Evolutionary conservation across 2,888 invertebrate species (phyloP).

Genomic region (Tachina lurida): DNA sequence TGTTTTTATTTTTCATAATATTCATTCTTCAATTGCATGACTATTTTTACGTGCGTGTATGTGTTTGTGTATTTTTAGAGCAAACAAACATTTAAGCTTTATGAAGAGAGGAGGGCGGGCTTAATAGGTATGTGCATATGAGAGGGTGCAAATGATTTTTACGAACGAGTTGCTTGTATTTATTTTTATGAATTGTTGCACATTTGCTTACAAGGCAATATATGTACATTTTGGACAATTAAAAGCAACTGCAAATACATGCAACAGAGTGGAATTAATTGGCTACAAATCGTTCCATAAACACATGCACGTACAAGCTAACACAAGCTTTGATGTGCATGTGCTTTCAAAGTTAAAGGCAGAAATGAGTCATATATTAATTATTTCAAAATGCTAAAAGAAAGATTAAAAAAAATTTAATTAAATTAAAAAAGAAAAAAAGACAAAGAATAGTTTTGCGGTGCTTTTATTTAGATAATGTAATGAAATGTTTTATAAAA

Average conservation of each 20-base stretch:
- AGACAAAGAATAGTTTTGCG: background rate
- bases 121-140: background rate
- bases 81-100: background rate
- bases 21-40: slow-evolving; percentile 58
- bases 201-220: slow-evolving; percentile 71
- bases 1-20: slow-evolving; percentile 22
- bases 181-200: slow-evolving; percentile 66
- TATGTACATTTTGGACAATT: slow-evolving; percentile 65
- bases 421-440: background rate
- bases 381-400: slow-evolving; percentile 34
- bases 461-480: background rate
- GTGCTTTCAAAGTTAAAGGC: background rate
- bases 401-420: background rate
- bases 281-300: slow-evolving; percentile 61
- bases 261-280: slow-evolving; percentile 71
- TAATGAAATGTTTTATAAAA: background rate
- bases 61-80: background rate
- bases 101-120: background rate
- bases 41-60: slow-evolving; percentile 11
- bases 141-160: slow-evolving; percentile 51
- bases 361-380: slow-evolving; percentile 35
- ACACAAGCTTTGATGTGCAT: background rate
- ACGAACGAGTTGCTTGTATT: slow-evolving; percentile 56
- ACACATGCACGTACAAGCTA: slow-evolving; percentile 17
- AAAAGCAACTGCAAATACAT: slow-evolving; percentile 65